Conservation (phyloP, 37 sponge, comb jelly and placozoan genomes). For the Halichondria panicea region DNA sequence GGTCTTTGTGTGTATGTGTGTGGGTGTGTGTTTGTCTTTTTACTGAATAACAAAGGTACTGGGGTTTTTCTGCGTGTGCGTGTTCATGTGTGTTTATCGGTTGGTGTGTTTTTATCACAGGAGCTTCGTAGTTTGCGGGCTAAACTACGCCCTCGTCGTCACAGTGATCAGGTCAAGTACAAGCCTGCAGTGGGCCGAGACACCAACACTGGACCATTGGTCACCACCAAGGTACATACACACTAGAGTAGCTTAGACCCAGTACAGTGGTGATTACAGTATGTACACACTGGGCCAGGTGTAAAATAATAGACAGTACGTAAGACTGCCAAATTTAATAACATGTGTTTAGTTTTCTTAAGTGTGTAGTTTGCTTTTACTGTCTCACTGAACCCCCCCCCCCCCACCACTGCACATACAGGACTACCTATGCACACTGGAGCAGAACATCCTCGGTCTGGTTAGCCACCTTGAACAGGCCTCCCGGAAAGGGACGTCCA, state of each 20-base stretch:
- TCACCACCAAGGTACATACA: slow-evolving; percentile 71
- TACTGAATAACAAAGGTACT: not conserved
- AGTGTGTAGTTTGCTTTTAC: not conserved
- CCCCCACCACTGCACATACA: slow-evolving; percentile 5
- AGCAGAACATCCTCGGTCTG: slow-evolving; percentile 60
- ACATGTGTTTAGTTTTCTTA: too few relatives aligned
- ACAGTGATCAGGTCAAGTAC: slow-evolving; percentile 35
- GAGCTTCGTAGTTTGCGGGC: slow-evolving; percentile 57
- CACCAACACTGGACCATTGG: slow-evolving; percentile 74
- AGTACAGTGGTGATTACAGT: too few relatives aligned
- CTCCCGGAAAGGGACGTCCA: not conserved
- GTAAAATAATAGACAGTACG: too few relatives aligned
- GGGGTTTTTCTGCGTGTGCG: not conserved
- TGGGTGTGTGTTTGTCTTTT: not conserved
- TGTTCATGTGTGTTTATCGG: not conserved
- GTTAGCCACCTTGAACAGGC: slow-evolving; percentile 48
- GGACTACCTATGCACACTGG: slow-evolving; percentile 66
- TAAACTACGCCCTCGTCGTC: slow-evolving; percentile 51
- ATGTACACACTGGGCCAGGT: too few relatives aligned
- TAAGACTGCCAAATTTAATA: too few relatives aligned
- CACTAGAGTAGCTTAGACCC: too few relatives aligned
- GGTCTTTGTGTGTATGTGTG: not conserved
- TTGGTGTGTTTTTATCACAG: slow-evolving; percentile 15
- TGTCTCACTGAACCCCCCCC: not conserved
- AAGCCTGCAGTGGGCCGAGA: slow-evolving; percentile 73